Percentiles rank a stretch among this genome's conserved stretches.
These are phyloP conservation scores for Sebastes oblongus DNA, from an alignment of 2,797 vertebrate species.

Conservation along the genomic window DNA sequence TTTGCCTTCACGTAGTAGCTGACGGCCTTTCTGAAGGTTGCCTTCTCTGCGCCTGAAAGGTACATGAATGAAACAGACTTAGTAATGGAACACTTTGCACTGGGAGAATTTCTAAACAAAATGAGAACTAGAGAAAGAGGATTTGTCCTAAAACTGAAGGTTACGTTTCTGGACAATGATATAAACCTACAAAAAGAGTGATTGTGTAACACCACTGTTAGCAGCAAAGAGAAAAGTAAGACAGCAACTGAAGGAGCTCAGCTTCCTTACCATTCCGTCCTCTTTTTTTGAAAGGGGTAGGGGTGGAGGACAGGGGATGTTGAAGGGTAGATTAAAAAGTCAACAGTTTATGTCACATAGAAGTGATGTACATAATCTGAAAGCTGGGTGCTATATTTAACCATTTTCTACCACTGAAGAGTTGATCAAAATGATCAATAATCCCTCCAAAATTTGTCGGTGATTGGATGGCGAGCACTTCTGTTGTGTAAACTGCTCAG, in stretches of 20 bases:
- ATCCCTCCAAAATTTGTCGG: too few species aligned
- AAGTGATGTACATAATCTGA: too few species aligned
- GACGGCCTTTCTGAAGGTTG: conserved; percentile 90
- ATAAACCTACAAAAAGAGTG: not conserved
- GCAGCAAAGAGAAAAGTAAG: not conserved
- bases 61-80: not conserved
- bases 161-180: not conserved
- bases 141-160: not conserved
- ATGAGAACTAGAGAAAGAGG: not conserved
- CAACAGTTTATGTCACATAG: too few species aligned
- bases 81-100: not conserved
- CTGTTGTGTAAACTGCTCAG: too few species aligned
- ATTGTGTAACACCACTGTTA: not conserved
- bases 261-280: not conserved
- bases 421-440: too few species aligned
- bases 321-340: too few species aligned
- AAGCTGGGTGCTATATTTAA: too few species aligned
- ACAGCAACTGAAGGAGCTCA: not conserved
- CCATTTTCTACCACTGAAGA: too few species aligned
- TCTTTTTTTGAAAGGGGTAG: too few species aligned
- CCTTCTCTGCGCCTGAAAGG: conserved; percentile 86
- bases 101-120: not conserved
- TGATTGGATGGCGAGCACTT: too few species aligned
- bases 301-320: too few species aligned
- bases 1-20: conserved; percentile 92